Conservation (phyloP, 2,888 invertebrate genomes). For the Nemotelus pantherinus region DNA sequence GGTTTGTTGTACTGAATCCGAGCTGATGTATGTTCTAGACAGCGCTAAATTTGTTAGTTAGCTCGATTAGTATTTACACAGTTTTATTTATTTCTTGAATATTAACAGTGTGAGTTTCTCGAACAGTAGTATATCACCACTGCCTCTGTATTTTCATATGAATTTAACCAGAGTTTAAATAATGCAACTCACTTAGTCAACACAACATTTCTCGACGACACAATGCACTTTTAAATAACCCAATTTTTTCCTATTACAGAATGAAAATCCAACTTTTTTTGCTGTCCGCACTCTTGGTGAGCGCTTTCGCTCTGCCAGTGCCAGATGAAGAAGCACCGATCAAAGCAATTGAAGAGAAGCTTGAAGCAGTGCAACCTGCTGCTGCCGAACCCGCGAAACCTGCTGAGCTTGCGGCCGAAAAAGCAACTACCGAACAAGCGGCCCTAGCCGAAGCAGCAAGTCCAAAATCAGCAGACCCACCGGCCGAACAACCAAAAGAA, state of each 20-base stretch:
- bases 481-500: conserved; percentile 53
- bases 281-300: conserved; percentile 57
- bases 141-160: no score
- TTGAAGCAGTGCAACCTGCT: conserved; percentile 10
- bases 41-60: no score
- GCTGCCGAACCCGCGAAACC: conserved; percentile 53
- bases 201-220: no score
- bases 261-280: conserved; percentile 62
- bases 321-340: conserved; percentile 60
- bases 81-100: no score
- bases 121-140: no score
- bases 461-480: conserved; percentile 24
- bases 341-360: conserved; percentile 52
- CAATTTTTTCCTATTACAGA: conserved; percentile 51
- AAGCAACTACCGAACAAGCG: conserved; percentile 55
- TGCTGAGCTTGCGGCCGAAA: conserved; percentile 50
- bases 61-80: no score
- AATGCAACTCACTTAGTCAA: no score
- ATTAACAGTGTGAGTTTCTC: no score
- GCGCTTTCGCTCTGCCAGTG: conserved; percentile 58
- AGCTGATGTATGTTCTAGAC: no score
- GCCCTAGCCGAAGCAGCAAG: conserved; percentile 51
- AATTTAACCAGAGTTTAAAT: no score
- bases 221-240: background rate
- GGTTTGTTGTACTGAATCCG: background rate